Conservation (phyloP, 2,113 vertebrate species). For the Procavia capensis region DNA sequence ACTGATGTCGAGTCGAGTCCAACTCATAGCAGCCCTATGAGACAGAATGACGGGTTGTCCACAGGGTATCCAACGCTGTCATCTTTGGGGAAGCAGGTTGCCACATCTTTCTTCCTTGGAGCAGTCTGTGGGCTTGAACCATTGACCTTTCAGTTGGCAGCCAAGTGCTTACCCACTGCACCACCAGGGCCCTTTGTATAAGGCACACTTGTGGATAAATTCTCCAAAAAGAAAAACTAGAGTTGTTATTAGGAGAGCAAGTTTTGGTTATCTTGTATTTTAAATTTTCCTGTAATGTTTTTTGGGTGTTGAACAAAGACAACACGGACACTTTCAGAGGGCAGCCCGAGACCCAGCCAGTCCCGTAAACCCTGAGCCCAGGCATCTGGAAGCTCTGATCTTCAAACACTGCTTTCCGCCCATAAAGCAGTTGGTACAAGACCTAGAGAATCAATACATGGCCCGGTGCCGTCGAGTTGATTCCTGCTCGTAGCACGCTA, state of each 20-base stretch:
- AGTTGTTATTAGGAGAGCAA: not conserved
- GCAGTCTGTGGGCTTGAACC: too few species aligned
- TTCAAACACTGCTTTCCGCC: not conserved
- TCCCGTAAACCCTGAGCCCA: not conserved
- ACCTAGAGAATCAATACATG: too few species aligned
- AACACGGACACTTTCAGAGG: not conserved
- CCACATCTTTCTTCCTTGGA: too few species aligned
- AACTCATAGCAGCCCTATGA: too few species aligned
- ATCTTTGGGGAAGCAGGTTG: too few species aligned
- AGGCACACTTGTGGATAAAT: not conserved
- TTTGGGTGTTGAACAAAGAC: slow-evolving; percentile 24
- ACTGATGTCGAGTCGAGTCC: too few species aligned
- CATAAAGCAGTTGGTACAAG: not conserved
- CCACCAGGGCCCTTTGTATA: not conserved
- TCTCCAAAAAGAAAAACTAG: not conserved
- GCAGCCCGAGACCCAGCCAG: not conserved
- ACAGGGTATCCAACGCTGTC: too few species aligned
- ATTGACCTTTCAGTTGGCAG: too few species aligned
- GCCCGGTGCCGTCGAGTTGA: too few species aligned
- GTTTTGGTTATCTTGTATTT: not conserved
- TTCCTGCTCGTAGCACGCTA: too few species aligned
- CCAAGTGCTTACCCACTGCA: too few species aligned
- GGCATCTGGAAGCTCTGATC: not conserved
- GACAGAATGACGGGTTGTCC: too few species aligned
- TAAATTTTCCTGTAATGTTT: not conserved